These are phyloP conservation scores for Agapornis roseicollis DNA, from an alignment of 2,113 vertebrate genomes.

Conservation along the genomic window DNA sequence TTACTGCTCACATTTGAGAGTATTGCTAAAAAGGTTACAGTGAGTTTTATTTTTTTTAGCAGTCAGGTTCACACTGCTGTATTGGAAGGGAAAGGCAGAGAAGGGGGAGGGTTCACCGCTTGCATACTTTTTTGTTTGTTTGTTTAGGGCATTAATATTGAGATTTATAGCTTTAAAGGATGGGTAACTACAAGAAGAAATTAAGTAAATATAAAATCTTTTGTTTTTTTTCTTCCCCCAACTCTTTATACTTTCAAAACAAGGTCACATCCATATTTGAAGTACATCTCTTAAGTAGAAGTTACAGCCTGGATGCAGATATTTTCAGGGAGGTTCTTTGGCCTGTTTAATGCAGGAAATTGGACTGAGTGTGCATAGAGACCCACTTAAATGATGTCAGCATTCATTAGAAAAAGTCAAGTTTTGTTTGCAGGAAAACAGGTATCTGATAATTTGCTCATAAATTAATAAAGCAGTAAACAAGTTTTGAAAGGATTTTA, in stretches of 20 bases:
- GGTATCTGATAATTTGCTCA: neutral
- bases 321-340: neutral
- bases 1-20: neutral
- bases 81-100: neutral
- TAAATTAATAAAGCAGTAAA: neutral
- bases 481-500: neutral
- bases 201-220: neutral
- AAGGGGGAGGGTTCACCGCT: neutral
- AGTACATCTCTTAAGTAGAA: neutral
- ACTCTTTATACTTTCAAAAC: neutral
- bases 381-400: neutral
- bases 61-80: neutral
- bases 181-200: neutral
- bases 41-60: neutral
- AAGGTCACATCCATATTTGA: neutral
- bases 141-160: neutral
- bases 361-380: neutral
- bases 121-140: neutral
- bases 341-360: neutral
- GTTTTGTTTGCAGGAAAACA: neutral
- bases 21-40: neutral
- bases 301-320: neutral
- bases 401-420: neutral
- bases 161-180: neutral
- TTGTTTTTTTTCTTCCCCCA: neutral